Percentiles rank a stretch among this genome's conserved stretches.
Conservation (phyloP, 1,140 invertebrate genomes). For the Drosophila neocordata region DNA sequence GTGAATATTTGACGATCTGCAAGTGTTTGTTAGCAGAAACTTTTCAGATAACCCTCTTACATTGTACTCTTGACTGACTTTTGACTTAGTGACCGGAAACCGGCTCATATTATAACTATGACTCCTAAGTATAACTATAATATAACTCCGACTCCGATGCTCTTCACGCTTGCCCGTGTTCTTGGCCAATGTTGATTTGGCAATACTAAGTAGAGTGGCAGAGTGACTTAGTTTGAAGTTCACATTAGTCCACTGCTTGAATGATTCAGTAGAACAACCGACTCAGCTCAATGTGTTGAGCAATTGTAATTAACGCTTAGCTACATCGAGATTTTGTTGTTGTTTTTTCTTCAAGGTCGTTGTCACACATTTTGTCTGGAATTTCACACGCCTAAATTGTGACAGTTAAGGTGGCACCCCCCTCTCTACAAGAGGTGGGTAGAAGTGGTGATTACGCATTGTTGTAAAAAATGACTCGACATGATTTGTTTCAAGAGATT, state of each 20-base stretch:
- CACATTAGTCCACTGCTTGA: constrained; percentile 31
- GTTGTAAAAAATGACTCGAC: constrained; percentile 62
- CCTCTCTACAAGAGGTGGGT: background rate
- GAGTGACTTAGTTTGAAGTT: constrained; percentile 17
- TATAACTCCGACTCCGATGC: background rate
- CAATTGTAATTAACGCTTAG: constrained; percentile 60
- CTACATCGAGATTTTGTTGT: constrained; percentile 25
- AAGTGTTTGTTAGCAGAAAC: background rate
- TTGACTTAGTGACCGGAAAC: constrained; percentile 58
- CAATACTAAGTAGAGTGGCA: constrained; percentile 29
- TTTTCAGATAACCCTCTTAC: constrained; percentile 8
- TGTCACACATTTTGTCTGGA: constrained; percentile 36
- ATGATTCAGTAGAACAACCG: constrained; percentile 55
- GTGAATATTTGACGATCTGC: background rate
- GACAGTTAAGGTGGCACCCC: constrained; percentile 67
- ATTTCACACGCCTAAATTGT: constrained; percentile 78
- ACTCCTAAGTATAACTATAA: constrained; percentile 56
- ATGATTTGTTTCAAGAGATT: constrained; percentile 58
- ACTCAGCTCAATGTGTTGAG: constrained; percentile 43
- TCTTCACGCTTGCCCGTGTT: constrained; percentile 70
- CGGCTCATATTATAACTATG: constrained; percentile 59
- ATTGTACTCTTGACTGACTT: background rate
- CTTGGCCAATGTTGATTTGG: constrained; percentile 65
- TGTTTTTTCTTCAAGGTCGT: constrained; percentile 64
- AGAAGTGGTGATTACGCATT: constrained; percentile 37